Evolutionary conservation across 2,797 vertebrate genomes (phyloP).

Genomic region (Macrochelys suwanniensis): DNA sequence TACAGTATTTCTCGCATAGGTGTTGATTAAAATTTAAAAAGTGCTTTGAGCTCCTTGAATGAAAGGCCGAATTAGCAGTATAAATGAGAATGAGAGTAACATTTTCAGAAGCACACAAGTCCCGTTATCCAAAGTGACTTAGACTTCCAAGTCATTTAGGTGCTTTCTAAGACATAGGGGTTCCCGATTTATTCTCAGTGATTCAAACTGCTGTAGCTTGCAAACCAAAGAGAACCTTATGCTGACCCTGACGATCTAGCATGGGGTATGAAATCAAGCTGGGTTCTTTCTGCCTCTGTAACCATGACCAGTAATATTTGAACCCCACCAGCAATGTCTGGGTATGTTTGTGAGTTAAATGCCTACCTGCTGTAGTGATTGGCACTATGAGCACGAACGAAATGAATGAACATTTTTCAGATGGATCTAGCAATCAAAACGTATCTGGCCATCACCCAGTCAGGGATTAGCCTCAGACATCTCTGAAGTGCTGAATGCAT

Average conservation of each 20-base stretch:
- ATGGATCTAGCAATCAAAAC: neutral
- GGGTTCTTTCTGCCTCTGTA: neutral
- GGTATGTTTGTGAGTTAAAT: neutral
- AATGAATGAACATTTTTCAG: neutral
- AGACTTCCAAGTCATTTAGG: neutral
- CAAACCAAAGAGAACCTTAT: neutral
- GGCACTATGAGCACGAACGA: fast-evolving
- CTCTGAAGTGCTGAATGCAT: neutral
- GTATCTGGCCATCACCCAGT: neutral
- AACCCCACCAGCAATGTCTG: neutral
- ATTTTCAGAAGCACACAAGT: fast-evolving
- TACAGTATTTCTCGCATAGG: neutral
- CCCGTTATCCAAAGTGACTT: neutral
- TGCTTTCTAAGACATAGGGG: neutral
- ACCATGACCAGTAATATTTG: neutral
- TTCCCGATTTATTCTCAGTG: neutral
- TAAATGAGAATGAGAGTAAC: neutral
- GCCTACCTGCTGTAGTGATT: neutral
- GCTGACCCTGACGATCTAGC: neutral
- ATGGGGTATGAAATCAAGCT: neutral
- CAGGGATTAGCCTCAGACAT: neutral
- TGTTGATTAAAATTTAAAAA: neutral
- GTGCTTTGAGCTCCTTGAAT: neutral
- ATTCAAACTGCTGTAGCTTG: neutral
- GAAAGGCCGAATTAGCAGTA: neutral